These are phyloP conservation scores for Forficula auricularia DNA, from an alignment of 1,140 invertebrate genomes.

Conservation along the genomic window DNA sequence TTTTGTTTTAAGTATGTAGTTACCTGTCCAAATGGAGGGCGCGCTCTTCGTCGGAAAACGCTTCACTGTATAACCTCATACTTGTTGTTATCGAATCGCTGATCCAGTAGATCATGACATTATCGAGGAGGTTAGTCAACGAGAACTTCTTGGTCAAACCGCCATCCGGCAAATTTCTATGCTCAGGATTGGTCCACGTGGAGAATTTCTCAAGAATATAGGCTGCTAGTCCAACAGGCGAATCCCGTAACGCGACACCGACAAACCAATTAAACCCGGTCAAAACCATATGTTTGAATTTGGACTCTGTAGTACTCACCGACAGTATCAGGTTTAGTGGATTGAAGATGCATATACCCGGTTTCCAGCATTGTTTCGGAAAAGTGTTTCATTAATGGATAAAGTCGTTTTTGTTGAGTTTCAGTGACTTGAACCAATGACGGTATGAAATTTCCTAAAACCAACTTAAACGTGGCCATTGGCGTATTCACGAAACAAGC, in stretches of 20 bases:
- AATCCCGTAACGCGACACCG: constrained; percentile 42
- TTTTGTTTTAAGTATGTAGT: too few relatives aligned
- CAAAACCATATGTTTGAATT: not conserved
- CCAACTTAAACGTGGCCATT: constrained; percentile 13
- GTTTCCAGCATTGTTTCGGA: constrained; percentile 21
- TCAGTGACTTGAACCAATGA: constrained; percentile 16
- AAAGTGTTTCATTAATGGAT: constrained; percentile 17
- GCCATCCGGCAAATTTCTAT: constrained; percentile 29
- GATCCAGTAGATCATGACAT: constrained; percentile 61
- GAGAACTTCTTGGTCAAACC: constrained; percentile 37
- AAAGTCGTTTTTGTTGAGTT: constrained; percentile 14
- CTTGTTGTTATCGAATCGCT: constrained; percentile 46
- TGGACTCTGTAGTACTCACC: constrained; percentile 18
- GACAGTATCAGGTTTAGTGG: constrained; percentile 38
- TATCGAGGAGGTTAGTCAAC: constrained; percentile 46
- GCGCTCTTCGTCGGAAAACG: constrained; percentile 21
- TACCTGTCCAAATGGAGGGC: constrained; percentile 25
- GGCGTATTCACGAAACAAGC: constrained; percentile 15
- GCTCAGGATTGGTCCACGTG: constrained; percentile 27
- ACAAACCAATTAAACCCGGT: constrained; percentile 13
- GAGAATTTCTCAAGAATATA: constrained; percentile 43
- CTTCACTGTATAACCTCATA: constrained; percentile 45
- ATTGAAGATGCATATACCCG: constrained; percentile 33
- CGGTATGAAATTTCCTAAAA: constrained; percentile 17
- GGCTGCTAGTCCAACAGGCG: constrained; percentile 34